These are phyloP conservation scores for Chouioia cunea DNA, from an alignment of 2,888 invertebrate species.

Conservation along the genomic window DNA sequence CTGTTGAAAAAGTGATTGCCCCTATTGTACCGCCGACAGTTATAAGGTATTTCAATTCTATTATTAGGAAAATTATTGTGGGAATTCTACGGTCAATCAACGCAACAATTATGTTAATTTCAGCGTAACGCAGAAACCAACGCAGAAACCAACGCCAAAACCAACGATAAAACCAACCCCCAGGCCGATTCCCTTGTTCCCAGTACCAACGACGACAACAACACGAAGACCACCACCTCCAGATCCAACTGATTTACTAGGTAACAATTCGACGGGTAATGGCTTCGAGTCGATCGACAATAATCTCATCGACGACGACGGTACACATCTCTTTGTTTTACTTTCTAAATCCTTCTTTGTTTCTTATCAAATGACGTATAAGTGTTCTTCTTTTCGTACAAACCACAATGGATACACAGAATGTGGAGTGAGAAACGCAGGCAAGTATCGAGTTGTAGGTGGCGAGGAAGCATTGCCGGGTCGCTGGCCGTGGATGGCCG, in stretches of 20 bases:
- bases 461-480: slow-evolving; percentile 88
- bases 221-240: slow-evolving; percentile 42
- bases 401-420: too few relatives aligned
- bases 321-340: slow-evolving; percentile 50
- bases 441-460: slow-evolving; percentile 90
- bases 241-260: slow-evolving; percentile 48
- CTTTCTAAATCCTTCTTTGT: not conserved
- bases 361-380: not conserved
- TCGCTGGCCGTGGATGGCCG: slow-evolving; percentile 97
- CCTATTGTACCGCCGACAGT: slow-evolving; percentile 63
- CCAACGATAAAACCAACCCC: slow-evolving; percentile 64
- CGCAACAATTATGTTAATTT: not conserved
- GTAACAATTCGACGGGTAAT: slow-evolving; percentile 49
- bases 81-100: too few relatives aligned
- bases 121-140: slow-evolving; percentile 58
- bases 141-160: slow-evolving; percentile 60
- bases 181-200: slow-evolving; percentile 68
- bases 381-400: not conserved
- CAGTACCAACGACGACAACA: slow-evolving; percentile 50
- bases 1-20: slow-evolving; percentile 64
- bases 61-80: too few relatives aligned
- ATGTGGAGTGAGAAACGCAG: slow-evolving; percentile 86
- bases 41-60: slow-evolving; percentile 56
- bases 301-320: slow-evolving; percentile 65
- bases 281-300: slow-evolving; percentile 60